These are phyloP conservation scores for Cheilosia vernalis DNA, from an alignment of 2,888 invertebrate species.

Conservation along the genomic window DNA sequence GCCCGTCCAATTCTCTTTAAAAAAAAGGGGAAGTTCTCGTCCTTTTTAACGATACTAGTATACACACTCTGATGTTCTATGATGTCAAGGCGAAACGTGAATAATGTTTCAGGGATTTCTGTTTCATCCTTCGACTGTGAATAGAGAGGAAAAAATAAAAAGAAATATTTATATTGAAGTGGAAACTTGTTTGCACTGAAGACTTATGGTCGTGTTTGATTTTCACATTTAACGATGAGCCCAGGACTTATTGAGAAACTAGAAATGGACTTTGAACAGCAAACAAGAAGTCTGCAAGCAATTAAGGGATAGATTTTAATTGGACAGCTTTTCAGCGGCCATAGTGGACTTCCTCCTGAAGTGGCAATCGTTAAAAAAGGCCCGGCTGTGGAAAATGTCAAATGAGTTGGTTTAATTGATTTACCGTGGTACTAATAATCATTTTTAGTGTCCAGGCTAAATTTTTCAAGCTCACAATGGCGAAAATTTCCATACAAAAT, in stretches of 20 bases:
- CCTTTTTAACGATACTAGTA: conserved; percentile 6
- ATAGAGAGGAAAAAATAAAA: neutral
- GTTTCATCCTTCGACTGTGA: neutral
- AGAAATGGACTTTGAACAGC: neutral
- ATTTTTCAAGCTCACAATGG: no score
- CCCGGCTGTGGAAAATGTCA: no score
- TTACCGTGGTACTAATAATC: no score
- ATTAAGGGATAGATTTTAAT: neutral
- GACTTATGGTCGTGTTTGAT: conserved; percentile 13
- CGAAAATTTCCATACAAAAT: no score
- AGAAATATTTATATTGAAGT: neutral
- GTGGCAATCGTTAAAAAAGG: neutral
- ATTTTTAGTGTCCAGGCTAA: no score
- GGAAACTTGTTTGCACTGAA: conserved; percentile 26
- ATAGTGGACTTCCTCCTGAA: neutral
- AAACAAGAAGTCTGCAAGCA: neutral
- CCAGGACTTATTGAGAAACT: neutral
- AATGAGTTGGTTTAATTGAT: no score
- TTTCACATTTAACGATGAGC: conserved; percentile 17
- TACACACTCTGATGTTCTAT: neutral
- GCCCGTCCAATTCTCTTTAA: conserved; percentile 9
- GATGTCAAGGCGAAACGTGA: conserved; percentile 26
- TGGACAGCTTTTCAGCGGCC: neutral
- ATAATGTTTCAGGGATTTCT: conserved; percentile 28
- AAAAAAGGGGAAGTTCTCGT: neutral